These are phyloP conservation scores for Triops longicaudatus DNA, from an alignment of 1,140 invertebrate genomes.

Conservation along the genomic window DNA sequence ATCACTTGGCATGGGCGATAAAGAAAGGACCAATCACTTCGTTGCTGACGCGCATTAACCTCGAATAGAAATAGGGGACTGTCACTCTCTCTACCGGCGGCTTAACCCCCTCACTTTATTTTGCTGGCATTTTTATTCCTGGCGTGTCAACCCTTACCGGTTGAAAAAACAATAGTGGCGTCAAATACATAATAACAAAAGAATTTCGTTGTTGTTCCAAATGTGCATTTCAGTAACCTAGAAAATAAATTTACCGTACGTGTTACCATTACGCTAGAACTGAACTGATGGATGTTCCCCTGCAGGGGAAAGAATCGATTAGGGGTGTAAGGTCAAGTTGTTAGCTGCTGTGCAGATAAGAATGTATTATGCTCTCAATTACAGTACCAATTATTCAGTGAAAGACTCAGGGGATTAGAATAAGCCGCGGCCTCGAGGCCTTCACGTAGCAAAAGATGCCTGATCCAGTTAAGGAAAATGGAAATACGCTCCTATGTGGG, in stretches of 20 bases:
- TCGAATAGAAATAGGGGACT: neutral
- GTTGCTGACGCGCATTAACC: slow-evolving; percentile 10
- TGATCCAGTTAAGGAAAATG: neutral
- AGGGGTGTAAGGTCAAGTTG: too few relatives aligned
- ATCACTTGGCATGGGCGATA: neutral
- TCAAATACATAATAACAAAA: too few relatives aligned
- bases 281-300: too few relatives aligned
- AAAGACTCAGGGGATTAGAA: neutral
- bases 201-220: too few relatives aligned
- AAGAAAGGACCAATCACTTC: slow-evolving; percentile 5
- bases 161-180: too few relatives aligned
- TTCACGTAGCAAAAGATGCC: neutral
- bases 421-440: neutral
- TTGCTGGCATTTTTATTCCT: neutral
- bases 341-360: too few relatives aligned
- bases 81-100: neutral
- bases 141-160: neutral
- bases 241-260: too few relatives aligned
- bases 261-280: too few relatives aligned
- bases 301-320: too few relatives aligned
- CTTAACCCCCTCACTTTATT: neutral
- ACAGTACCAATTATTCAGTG: too few relatives aligned
- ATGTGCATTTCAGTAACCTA: too few relatives aligned
- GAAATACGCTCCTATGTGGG: neutral
- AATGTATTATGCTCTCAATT: too few relatives aligned